Evolutionary conservation across 37 sponge, comb jelly and placozoan genomes (phyloP).

Genomic region (Ephydatia muelleri): DNA sequence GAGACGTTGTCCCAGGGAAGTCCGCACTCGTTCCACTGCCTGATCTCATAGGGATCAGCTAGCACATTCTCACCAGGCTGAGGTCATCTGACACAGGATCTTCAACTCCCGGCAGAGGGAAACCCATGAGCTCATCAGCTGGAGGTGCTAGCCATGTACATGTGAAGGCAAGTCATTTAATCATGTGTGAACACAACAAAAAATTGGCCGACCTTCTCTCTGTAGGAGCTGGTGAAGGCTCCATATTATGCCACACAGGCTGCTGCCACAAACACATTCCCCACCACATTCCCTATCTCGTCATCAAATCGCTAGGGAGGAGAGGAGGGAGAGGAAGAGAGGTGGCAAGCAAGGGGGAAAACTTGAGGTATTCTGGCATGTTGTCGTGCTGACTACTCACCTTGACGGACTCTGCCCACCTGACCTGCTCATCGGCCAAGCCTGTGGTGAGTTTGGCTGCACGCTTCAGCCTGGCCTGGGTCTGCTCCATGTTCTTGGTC

Average conservation of each 20-base stretch:
- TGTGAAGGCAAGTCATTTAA: neutral
- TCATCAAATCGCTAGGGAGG: constrained; percentile 62
- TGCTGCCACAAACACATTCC: constrained; percentile 97
- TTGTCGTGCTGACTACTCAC: constrained; percentile 17
- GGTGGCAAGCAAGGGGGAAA: neutral
- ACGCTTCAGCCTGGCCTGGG: constrained; percentile 86
- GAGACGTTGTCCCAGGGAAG: constrained; percentile 95
- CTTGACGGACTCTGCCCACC: constrained; percentile 94
- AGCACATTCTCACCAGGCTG: constrained; percentile 34
- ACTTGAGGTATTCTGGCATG: neutral
- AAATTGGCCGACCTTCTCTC: constrained; percentile 61
- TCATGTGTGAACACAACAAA: neutral
- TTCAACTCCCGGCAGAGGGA: constrained; percentile 81
- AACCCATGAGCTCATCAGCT: constrained; percentile 89
- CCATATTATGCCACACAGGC: constrained; percentile 99
- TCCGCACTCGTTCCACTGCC: constrained; percentile 95
- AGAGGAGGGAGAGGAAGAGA: neutral
- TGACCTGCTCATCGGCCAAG: constrained; percentile 94
- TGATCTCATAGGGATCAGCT: constrained; percentile 93
- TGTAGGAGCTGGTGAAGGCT: constrained; percentile 93
- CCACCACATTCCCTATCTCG: constrained; percentile 97
- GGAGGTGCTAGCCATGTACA: neutral
- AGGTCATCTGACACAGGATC: constrained; percentile 33
- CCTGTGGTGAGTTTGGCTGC: constrained; percentile 94
- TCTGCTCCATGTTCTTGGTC: constrained; percentile 80